A percentile compares a stretch with the other conserved stretches of the same genome.
Conservation (phyloP, 1,140 invertebrate genomes). For the Temnothorax nylanderi region DNA sequence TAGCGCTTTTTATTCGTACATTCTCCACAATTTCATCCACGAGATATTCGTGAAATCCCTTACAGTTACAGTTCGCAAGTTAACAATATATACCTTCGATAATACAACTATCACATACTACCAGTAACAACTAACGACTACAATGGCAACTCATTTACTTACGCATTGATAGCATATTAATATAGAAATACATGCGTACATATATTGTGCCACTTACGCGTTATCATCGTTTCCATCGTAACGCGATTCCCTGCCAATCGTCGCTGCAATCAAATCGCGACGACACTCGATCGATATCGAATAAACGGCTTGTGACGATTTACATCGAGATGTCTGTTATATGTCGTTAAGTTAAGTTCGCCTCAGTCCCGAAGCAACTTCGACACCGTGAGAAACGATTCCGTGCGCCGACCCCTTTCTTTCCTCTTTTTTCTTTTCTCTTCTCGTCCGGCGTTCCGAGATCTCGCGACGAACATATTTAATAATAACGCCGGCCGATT, state of each 20-base stretch:
- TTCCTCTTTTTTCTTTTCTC: not conserved
- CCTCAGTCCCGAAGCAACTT: constrained; percentile 3
- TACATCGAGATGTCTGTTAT: constrained; percentile 31
- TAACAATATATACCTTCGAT: not conserved
- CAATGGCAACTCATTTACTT: constrained; percentile 22
- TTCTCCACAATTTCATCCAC: not conserved
- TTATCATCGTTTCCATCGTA: not conserved
- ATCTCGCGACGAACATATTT: constrained; percentile 47
- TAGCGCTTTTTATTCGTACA: constrained; percentile 38
- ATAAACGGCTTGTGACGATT: constrained; percentile 17
- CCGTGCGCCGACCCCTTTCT: not conserved
- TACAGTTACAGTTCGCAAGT: not conserved
- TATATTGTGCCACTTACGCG: not conserved
- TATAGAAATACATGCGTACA: not conserved
- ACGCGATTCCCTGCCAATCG: not conserved
- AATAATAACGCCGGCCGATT: constrained; percentile 66
- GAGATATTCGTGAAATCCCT: constrained; percentile 10
- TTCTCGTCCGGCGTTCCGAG: not conserved
- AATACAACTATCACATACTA: constrained; percentile 3
- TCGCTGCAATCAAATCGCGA: not conserved
- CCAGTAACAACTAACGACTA: constrained; percentile 15
- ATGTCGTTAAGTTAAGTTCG: constrained; percentile 21
- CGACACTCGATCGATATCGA: constrained; percentile 25
- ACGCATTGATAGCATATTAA: not conserved
- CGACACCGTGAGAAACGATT: constrained; percentile 14